Percentiles rank a stretch among this genome's conserved stretches.
phyloP scores from a whole-genome alignment of 92 coral and sea anemone genomes.

The Palythoa heliodiscus region DNA sequence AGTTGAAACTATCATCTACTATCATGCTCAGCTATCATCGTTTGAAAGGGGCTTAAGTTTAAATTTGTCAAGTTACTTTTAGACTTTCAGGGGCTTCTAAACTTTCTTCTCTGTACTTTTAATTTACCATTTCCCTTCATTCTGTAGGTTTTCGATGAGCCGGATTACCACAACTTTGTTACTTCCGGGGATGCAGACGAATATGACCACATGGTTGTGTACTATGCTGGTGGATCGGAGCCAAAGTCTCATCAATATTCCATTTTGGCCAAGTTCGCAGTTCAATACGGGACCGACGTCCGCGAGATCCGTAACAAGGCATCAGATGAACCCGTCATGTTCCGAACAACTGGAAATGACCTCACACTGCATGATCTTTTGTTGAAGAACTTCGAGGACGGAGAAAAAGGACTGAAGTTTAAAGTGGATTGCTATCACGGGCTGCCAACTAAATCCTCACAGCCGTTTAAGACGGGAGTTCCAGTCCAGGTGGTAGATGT shows the following conservation, averaged over 20 bases:
- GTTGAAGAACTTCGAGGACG: slow-evolving; percentile 51
- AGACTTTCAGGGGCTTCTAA: neutral
- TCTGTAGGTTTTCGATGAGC: slow-evolving; percentile 8
- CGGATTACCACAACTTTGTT: slow-evolving; percentile 39
- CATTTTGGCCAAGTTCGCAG: neutral
- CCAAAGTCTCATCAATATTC: slow-evolving; percentile 34
- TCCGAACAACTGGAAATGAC: slow-evolving; percentile 22
- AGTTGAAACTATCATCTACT: no score
- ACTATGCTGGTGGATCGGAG: slow-evolving; percentile 47
- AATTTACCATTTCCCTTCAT: neutral
- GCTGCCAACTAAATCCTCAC: slow-evolving; percentile 2
- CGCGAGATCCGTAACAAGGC: neutral
- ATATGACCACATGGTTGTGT: slow-evolving; percentile 14
- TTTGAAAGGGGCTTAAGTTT: no score
- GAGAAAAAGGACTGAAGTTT: slow-evolving; percentile 15
- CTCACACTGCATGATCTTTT: slow-evolving; percentile 43
- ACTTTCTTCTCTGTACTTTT: neutral
- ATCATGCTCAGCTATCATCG: no score
- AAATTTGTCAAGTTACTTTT: neutral
- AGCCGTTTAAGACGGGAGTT: slow-evolving; percentile 38
- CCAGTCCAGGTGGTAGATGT: slow-evolving; percentile 47
- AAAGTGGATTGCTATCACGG: slow-evolving; percentile 47
- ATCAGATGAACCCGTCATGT: slow-evolving; percentile 30
- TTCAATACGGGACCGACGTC: neutral
- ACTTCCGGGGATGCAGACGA: slow-evolving; percentile 43